Evolutionary conservation across 1,140 invertebrate genomes (phyloP).

Genomic region (Brachionus rotundiformis): DNA sequence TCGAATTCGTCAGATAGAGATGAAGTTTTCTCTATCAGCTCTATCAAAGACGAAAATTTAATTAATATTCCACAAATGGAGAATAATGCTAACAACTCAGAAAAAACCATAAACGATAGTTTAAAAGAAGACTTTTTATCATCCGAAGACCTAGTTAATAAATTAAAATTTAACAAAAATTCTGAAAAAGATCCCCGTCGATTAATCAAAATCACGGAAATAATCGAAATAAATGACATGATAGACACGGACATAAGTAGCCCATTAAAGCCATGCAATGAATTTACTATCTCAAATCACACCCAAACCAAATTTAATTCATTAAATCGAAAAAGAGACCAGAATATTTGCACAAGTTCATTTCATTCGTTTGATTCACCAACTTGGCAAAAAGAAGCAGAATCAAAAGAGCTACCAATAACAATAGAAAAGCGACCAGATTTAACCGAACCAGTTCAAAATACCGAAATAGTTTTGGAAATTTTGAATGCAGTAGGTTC

Average conservation of each 20-base stretch:
- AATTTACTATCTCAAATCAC: neutral
- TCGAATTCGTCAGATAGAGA: neutral
- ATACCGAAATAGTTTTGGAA: constrained; percentile 41
- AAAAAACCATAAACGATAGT: neutral
- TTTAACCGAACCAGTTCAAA: neutral
- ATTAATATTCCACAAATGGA: neutral
- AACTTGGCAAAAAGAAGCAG: neutral
- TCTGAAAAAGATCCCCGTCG: neutral
- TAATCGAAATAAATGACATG: constrained; percentile 29
- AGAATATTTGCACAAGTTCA: neutral
- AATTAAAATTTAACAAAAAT: constrained; percentile 2
- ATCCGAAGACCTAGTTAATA: neutral
- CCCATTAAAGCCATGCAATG: neutral
- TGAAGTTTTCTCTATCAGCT: neutral
- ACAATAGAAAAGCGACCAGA: neutral
- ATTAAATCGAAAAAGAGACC: neutral
- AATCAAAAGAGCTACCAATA: neutral
- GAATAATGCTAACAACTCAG: neutral
- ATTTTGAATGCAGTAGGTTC: neutral
- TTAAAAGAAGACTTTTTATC: neutral
- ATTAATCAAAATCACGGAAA: constrained; percentile 45
- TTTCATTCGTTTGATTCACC: neutral
- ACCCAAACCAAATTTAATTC: neutral
- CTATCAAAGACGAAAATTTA: neutral
- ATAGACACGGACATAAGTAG: neutral